These are phyloP conservation scores for Megaceryle torquata DNA, from an alignment of 2,113 vertebrate species.

Conservation along the genomic window DNA sequence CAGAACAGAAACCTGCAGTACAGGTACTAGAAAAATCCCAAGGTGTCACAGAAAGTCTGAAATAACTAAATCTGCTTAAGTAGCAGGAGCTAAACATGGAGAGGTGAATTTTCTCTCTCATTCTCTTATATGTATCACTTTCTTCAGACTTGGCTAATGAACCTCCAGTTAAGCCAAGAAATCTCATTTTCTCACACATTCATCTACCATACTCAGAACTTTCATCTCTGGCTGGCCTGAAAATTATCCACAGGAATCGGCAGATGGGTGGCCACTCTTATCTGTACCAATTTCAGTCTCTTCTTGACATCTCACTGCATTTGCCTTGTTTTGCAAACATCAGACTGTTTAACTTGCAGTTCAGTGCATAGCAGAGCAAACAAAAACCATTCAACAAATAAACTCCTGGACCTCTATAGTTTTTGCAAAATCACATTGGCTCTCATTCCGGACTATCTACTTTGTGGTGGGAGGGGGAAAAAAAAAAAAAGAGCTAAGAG, in stretches of 20 bases:
- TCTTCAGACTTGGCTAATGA: neutral
- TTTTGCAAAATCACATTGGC: neutral
- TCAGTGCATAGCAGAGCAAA: neutral
- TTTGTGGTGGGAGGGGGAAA: neutral
- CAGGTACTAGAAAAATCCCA: neutral
- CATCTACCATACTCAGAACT: neutral
- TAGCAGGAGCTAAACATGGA: neutral
- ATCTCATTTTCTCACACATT: neutral
- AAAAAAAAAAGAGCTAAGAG: neutral
- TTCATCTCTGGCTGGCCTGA: neutral
- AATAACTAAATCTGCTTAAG: neutral
- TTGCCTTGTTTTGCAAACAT: neutral
- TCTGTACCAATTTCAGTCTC: neutral
- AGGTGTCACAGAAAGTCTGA: neutral
- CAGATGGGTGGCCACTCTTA: neutral
- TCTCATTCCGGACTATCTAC: neutral
- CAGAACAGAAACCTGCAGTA: neutral
- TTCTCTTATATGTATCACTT: neutral
- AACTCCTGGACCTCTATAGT: neutral
- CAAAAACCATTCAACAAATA: neutral
- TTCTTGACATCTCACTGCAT: neutral
- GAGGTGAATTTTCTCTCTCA: neutral
- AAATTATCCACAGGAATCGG: neutral
- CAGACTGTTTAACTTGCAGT: neutral
- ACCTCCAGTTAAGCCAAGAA: neutral